These are phyloP conservation scores for Ammospiza nelsoni DNA, from an alignment of 2,113 vertebrate species.

Conservation along the genomic window DNA sequence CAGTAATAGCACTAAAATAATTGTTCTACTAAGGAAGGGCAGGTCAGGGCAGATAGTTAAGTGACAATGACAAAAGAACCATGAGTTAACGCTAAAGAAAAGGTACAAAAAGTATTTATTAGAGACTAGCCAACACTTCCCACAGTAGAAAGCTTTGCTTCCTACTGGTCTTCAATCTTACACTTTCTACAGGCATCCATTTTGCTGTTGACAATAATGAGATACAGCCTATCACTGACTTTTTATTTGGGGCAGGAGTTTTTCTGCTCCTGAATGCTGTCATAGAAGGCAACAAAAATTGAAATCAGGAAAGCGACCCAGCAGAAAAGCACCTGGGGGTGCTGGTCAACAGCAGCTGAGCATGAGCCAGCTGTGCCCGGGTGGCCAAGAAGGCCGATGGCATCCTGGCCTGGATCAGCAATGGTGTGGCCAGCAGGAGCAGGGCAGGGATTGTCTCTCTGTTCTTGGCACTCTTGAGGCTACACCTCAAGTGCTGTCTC, in stretches of 20 bases:
- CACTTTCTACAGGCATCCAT: not conserved
- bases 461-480: accelerated
- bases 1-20: not conserved
- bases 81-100: not conserved
- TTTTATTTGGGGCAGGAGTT: not conserved
- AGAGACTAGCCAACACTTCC: not conserved
- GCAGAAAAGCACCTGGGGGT: not conserved
- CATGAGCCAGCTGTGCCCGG: not conserved
- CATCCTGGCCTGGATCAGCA: not conserved
- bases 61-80: not conserved
- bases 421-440: not conserved
- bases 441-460: not conserved
- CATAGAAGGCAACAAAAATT: accelerated
- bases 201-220: not conserved
- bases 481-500: accelerated
- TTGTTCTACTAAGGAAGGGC: not conserved
- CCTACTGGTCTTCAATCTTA: not conserved
- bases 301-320: accelerated
- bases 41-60: not conserved
- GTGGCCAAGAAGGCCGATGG: not conserved
- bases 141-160: not conserved
- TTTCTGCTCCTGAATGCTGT: not conserved
- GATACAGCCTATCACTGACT: not conserved
- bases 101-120: not conserved
- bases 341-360: accelerated